phyloP scores from a whole-genome alignment of 2,797 vertebrate genomes.

The Uromys caudimaculatus region DNA sequence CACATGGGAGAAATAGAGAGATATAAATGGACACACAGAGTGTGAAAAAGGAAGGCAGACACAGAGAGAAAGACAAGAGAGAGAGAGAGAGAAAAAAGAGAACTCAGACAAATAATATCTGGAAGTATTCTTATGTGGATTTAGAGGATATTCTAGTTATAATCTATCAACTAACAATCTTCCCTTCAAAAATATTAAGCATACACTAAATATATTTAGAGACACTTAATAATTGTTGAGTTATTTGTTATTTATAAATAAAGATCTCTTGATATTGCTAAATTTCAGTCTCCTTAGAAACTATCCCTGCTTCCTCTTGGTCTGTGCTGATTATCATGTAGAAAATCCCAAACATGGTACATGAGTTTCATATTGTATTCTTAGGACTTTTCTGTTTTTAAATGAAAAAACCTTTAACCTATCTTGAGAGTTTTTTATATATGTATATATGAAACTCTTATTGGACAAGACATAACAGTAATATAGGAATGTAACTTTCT shows the following conservation, averaged over 20 bases:
- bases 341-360: background rate
- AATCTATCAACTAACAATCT: background rate
- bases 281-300: background rate
- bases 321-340: background rate
- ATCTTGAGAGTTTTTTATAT: background rate
- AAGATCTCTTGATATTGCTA: background rate
- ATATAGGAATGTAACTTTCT: background rate
- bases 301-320: background rate
- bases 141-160: background rate
- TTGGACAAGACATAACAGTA: background rate
- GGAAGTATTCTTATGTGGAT: background rate
- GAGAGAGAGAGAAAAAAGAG: accelerated
- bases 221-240: background rate
- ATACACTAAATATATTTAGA: background rate
- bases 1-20: background rate
- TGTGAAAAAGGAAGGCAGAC: background rate
- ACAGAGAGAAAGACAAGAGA: too few species aligned
- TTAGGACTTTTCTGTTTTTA: slow-evolving; percentile 4
- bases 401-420: background rate
- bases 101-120: background rate
- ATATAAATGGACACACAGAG: background rate
- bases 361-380: background rate
- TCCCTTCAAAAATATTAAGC: background rate
- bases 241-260: background rate
- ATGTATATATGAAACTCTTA: background rate